A percentile compares a stretch with the other conserved stretches of the same genome.
phyloP scores from a whole-genome alignment of 1,140 invertebrate species.

The Ladona fulva region DNA sequence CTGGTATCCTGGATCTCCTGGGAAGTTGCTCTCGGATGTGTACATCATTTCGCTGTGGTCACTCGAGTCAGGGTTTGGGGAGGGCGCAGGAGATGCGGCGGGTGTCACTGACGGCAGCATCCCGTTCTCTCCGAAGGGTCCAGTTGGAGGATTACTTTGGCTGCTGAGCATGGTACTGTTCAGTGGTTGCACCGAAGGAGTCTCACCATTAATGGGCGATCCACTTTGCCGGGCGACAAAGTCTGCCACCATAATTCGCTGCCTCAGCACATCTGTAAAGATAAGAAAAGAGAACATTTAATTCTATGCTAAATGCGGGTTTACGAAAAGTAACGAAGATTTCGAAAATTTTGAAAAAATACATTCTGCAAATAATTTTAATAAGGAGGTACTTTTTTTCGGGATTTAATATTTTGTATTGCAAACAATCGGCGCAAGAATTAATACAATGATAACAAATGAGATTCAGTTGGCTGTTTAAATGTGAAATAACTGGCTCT shows the following conservation, averaged over 20 bases:
- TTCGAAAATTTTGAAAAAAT: no score
- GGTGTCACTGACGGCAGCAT: not conserved
- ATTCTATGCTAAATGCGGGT: no score
- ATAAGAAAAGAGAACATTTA: slow-evolving; percentile 23
- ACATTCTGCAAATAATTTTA: no score
- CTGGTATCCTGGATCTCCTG: slow-evolving; percentile 27
- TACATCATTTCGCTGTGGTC: not conserved
- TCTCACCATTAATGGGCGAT: slow-evolving; percentile 56
- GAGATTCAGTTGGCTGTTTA: no score
- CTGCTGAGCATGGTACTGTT: slow-evolving; percentile 30
- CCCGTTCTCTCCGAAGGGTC: not conserved
- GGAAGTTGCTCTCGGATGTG: slow-evolving; percentile 19
- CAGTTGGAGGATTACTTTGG: slow-evolving; percentile 12
- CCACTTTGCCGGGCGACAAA: slow-evolving; percentile 61
- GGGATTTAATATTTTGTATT: no score
- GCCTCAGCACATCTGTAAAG: slow-evolving; percentile 54
- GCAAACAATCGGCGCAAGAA: no score
- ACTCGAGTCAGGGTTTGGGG: slow-evolving; percentile 21
- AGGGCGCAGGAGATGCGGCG: slow-evolving; percentile 17
- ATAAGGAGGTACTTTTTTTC: no score
- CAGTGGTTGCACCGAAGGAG: slow-evolving; percentile 38
- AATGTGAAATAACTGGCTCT: no score
- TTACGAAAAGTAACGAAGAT: no score
- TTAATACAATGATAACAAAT: no score
- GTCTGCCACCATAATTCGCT: slow-evolving; percentile 77